Evolutionary conservation across 2,797 vertebrate species (phyloP), one percentile per base, ranked within the genome.

Genomic region (Sardinella longiceps): DNA sequence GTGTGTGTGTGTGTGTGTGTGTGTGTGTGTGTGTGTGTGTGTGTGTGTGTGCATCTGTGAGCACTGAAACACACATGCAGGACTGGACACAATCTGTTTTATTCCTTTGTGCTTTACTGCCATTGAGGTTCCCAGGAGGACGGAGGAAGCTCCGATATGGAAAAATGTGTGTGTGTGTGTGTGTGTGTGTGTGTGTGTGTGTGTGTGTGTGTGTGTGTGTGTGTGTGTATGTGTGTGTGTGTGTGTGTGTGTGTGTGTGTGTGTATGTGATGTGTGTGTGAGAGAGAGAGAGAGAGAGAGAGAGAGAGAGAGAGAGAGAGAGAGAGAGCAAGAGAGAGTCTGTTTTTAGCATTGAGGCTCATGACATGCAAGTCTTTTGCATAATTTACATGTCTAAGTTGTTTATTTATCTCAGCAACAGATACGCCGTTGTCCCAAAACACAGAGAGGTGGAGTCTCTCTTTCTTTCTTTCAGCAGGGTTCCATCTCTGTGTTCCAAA

Each of bases 301-400:
- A 39, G 66, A 66, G 45, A 25, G 9, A 28, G 6, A 28, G 51
- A 56, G 53, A 56, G 18, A n/a, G 53, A 56, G 58, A 60, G 9
- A 9, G n/a, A 28, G n/a, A 63, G 10, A 28, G 25, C 9, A n/a
- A 25, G 12, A 9, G 18, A 37, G 12, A 70, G 66, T 33, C 33
- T 77, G 70, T 43, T 43, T 77, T 74, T 33, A 74, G 6, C 14
- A 39, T 23, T 20, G 37, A 85, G 77, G 84, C 86, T 82, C 66
- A 23, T 7, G 39, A 9, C n/a, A 28, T 82, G 11, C 80, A 23
- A 63, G 37, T 63, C 14, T 83, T 63, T 77, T 81, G 80, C 14
- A 82, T 30, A 51, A 70, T 83, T 66, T 45, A 53, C 39, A 51
- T 56, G 30, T 56, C 4, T 23, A 37, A 43, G 81, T 23, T 33